Conservation (phyloP, 2,113 vertebrate genomes). For the Leucosticte australis region DNA sequence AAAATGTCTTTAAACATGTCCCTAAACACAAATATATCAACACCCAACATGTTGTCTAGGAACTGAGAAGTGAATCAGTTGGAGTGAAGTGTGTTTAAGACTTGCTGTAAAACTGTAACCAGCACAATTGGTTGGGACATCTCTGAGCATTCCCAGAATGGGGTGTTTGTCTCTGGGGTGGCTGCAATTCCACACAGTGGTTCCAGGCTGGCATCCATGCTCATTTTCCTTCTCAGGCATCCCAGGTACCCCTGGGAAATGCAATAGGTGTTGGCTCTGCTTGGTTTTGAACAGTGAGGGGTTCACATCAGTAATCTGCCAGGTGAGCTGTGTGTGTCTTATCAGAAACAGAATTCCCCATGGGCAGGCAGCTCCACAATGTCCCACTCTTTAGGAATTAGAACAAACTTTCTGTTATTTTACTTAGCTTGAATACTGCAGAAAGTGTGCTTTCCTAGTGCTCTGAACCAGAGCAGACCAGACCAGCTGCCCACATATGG, state of each 20-base stretch:
- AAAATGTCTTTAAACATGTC: background rate
- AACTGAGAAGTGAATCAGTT: background rate
- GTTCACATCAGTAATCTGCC: accelerated
- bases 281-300: background rate
- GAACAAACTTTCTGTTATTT: background rate
- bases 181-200: background rate
- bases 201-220: background rate
- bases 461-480: background rate
- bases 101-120: background rate
- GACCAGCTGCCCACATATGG: background rate
- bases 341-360: background rate
- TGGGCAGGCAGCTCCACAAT: background rate
- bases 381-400: background rate
- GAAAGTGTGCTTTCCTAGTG: background rate
- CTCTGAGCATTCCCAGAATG: background rate
- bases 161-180: background rate
- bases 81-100: background rate
- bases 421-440: background rate
- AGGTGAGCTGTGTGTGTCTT: background rate
- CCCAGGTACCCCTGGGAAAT: background rate
- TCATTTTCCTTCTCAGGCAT: background rate
- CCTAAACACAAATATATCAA: background rate
- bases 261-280: background rate
- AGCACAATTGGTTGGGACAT: accelerated
- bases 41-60: background rate